These are phyloP conservation scores for Apus apus DNA, from an alignment of 2,113 vertebrate species.

Conservation along the genomic window DNA sequence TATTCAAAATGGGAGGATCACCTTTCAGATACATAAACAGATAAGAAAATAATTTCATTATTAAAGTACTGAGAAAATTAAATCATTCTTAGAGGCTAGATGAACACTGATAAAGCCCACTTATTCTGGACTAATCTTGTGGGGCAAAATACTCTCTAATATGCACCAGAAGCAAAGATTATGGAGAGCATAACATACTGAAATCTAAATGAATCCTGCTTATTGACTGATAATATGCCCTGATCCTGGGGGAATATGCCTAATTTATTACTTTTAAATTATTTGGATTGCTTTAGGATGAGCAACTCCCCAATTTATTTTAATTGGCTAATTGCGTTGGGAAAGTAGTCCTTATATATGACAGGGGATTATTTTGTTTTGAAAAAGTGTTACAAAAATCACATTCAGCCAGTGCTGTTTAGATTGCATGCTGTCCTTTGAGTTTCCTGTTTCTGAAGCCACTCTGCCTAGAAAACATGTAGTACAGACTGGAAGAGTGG, in stretches of 20 bases:
- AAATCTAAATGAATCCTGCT: conserved; percentile 65
- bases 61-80: conserved; percentile 50
- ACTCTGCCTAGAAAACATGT: not conserved
- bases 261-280: conserved; percentile 59
- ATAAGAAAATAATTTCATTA: conserved; percentile 48
- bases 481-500: not conserved
- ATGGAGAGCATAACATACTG: conserved; percentile 23
- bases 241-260: conserved; percentile 31
- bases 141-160: conserved; percentile 38
- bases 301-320: not conserved
- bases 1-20: conserved; percentile 29
- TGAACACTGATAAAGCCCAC: conserved; percentile 38
- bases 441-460: not conserved
- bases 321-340: not conserved
- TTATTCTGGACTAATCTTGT: conserved; percentile 24
- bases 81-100: conserved; percentile 45
- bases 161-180: conserved; percentile 55
- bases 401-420: not conserved
- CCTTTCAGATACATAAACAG: conserved; percentile 57
- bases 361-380: conserved; percentile 5
- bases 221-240: conserved; percentile 58
- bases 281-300: conserved; percentile 44
- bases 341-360: conserved; percentile 11
- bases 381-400: not conserved
- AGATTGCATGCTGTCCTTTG: not conserved